Evolutionary conservation across 2,797 vertebrate species (phyloP), one percentile per base, ranked within the genome.

Genomic region (Pagetopsis macropterus): DNA sequence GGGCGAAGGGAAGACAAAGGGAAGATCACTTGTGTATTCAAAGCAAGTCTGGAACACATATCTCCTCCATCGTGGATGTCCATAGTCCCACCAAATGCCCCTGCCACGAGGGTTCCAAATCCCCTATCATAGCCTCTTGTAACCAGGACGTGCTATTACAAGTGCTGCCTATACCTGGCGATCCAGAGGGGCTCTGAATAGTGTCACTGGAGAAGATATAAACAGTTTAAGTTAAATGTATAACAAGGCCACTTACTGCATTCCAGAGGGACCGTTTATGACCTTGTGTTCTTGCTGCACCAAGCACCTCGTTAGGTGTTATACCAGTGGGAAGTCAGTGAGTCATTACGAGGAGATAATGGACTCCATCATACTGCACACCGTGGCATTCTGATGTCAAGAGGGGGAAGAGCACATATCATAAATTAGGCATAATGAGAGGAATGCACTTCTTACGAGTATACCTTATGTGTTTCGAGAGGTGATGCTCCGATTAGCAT

Each of bases 311-410:
- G 8, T 9, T 37, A 2, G 9, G 33, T 9, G 8, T 37, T 37
- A 0, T 1, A 74, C 45, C 60, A 44, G 65, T 4, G 9, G 60
- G 27, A 23, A 27, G n/a, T 21, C 40, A 19, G 15, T 51, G 12
- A 61, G 70, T 60, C 58, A 69, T 71, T 71, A 44, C 3, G 23
- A 15, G 17, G 17, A 41, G 40, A 48, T 67, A 74, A 81, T 70
- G 23, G 21, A 61, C 14, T 43, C 40, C 17, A 57, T 61, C 41
- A 44, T 33, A 16, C 12, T 52, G 31, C 48, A 16, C 15, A 2
- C 61, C 12, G 14, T 12, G 61, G 43, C 40, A 40, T n/a, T 71
- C 43, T 41, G 54, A 37, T 56, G 60, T 52, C 48, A 63, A 41
- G 50, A 50, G 13, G 33, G n/a, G 23, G 15, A 16, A 52, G 12